phyloP scores from a whole-genome alignment of 2,113 vertebrate genomes.

The Mustela nigripes region DNA sequence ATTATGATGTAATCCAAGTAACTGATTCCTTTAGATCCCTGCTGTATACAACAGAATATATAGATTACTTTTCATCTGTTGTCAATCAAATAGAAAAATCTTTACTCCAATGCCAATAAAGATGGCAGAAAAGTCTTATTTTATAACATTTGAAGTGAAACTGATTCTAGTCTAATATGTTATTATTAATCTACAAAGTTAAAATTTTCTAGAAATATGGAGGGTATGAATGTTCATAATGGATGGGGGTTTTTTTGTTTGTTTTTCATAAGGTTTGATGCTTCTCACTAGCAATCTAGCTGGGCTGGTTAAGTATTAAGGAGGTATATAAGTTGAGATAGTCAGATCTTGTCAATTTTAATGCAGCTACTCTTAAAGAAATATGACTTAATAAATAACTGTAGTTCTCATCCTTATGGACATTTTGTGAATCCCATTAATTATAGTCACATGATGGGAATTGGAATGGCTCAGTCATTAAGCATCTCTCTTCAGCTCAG shows the following conservation, averaged over 20 bases:
- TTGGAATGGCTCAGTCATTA: too few relatives aligned
- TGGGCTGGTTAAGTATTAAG: background rate
- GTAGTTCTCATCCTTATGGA: background rate
- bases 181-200: background rate
- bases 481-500: too few relatives aligned
- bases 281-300: background rate
- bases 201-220: background rate
- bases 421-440: background rate
- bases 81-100: background rate
- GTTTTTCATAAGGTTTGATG: background rate
- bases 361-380: background rate
- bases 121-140: background rate
- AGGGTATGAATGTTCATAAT: background rate
- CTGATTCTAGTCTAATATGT: background rate
- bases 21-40: background rate
- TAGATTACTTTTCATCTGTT: background rate
- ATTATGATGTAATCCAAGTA: background rate
- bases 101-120: background rate
- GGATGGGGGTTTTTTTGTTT: background rate
- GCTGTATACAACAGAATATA: background rate
- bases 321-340: background rate
- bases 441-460: too few relatives aligned
- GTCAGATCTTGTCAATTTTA: background rate
- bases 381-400: background rate
- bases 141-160: background rate